Conservation (phyloP, 2,797 vertebrate genomes). For the Tachyglossus aculeatus region DNA sequence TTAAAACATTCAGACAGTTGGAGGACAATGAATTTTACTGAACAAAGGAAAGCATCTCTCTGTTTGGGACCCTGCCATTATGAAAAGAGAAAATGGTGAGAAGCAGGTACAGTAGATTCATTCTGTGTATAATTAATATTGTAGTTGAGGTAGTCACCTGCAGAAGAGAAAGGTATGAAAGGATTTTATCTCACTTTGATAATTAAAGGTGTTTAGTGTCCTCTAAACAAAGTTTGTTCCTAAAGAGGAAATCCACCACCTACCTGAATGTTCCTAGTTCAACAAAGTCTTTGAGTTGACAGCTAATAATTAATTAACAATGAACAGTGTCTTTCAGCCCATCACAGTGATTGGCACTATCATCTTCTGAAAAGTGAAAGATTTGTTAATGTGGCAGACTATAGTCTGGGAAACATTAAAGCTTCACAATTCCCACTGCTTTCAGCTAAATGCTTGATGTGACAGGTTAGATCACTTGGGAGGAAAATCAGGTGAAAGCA, state of each 20-base stretch:
- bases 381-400: conserved; percentile 71
- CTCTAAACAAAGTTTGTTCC: conserved; percentile 66
- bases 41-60: conserved; percentile 27
- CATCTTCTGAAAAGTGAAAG: conserved; percentile 70
- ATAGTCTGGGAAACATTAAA: conserved; percentile 71
- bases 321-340: conserved; percentile 70
- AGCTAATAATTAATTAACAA: conserved; percentile 80
- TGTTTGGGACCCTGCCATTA: conserved; percentile 36
- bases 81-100: conserved; percentile 55
- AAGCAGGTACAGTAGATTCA: conserved; percentile 43
- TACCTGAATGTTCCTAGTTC: conserved; percentile 66
- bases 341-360: conserved; percentile 71
- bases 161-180: conserved; percentile 57
- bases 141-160: conserved; percentile 56
- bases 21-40: conserved; percentile 14
- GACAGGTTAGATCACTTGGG: conserved; percentile 50
- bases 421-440: conserved; percentile 67
- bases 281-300: conserved; percentile 69
- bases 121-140: conserved; percentile 63
- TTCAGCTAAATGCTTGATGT: conserved; percentile 63
- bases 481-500: conserved; percentile 30
- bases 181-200: conserved; percentile 63
- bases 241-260: conserved; percentile 67
- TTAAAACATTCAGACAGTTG: conserved; percentile 7
- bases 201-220: conserved; percentile 71